Evolutionary conservation across 1,140 invertebrate species (phyloP).

Genomic region (Subanguina moxae): DNA sequence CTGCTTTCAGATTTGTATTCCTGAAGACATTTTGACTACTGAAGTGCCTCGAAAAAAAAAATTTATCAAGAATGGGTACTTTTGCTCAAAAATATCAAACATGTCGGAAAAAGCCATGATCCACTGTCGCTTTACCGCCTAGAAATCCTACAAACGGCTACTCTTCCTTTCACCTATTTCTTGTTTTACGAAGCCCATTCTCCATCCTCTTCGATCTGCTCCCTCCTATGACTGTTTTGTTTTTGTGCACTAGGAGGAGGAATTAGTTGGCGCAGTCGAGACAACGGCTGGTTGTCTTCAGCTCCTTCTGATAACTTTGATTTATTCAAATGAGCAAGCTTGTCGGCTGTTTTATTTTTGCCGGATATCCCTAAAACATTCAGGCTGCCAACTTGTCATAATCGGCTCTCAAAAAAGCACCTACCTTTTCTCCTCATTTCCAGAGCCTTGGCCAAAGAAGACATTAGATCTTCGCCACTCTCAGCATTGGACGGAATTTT

Average conservation of each 20-base stretch:
- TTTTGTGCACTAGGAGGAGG: background rate
- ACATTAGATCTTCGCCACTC: constrained; percentile 34
- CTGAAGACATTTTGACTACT: too few relatives aligned
- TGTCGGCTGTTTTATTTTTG: background rate
- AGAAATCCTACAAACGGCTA: too few relatives aligned
- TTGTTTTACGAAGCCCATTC: background rate
- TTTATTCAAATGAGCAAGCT: background rate
- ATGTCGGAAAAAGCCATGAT: too few relatives aligned
- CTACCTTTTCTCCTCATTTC: constrained; percentile 32
- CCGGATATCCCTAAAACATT: background rate
- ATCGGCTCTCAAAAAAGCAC: constrained; percentile 3
- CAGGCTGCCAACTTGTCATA: background rate
- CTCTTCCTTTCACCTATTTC: background rate
- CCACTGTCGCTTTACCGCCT: too few relatives aligned
- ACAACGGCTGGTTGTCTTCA: background rate
- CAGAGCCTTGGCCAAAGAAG: constrained; percentile 34
- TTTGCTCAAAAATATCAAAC: too few relatives aligned
- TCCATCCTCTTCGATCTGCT: background rate
- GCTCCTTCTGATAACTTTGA: background rate
- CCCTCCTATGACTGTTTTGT: background rate
- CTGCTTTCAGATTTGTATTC: too few relatives aligned
- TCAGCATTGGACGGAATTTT: background rate
- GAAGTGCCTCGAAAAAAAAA: too few relatives aligned
- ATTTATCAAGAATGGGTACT: too few relatives aligned
- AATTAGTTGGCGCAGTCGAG: constrained; percentile 1